phyloP scores from a whole-genome alignment of 2,888 invertebrate species.

The Girardia tigrina region DNA sequence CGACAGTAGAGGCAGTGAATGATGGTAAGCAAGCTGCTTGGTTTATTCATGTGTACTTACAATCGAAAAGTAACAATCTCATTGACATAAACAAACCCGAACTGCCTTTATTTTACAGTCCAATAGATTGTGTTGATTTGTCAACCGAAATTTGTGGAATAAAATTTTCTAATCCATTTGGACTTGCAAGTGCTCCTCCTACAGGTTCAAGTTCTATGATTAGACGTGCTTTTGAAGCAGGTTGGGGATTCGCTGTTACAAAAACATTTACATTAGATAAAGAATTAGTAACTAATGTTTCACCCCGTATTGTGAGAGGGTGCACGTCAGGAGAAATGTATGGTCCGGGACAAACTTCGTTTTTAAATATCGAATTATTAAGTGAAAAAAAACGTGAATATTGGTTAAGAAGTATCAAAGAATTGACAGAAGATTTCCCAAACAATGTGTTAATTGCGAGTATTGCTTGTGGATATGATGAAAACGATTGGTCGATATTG shows the following conservation, averaged over 20 bases:
- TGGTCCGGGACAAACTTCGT: constrained; percentile 89
- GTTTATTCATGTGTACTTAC: constrained; percentile 78
- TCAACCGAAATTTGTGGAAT: constrained; percentile 82
- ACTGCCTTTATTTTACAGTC: constrained; percentile 77
- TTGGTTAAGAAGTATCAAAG: constrained; percentile 74
- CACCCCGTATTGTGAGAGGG: constrained; percentile 84
- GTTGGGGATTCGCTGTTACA: constrained; percentile 93
- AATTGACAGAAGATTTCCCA: constrained; percentile 80
- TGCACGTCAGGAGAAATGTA: constrained; percentile 75
- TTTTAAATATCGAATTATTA: constrained; percentile 90
- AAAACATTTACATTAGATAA: constrained; percentile 89
- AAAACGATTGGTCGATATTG: constrained; percentile 73
- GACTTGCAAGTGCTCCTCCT: constrained; percentile 88
- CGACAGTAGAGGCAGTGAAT: constrained; percentile 92
- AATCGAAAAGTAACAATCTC: constrained; percentile 49
- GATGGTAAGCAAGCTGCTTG: constrained; percentile 94
- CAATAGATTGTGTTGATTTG: constrained; percentile 81
- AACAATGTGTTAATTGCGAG: constrained; percentile 78
- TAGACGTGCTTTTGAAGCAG: constrained; percentile 77
- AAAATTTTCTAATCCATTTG: constrained; percentile 86
- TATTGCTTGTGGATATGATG: constrained; percentile 77
- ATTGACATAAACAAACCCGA: constrained; percentile 52
- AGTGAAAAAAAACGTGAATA: constrained; percentile 86
- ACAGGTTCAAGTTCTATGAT: constrained; percentile 88
- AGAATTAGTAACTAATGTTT: constrained; percentile 86